phyloP scores from a whole-genome alignment of 2,113 vertebrate species.

The Sapajus apella region DNA sequence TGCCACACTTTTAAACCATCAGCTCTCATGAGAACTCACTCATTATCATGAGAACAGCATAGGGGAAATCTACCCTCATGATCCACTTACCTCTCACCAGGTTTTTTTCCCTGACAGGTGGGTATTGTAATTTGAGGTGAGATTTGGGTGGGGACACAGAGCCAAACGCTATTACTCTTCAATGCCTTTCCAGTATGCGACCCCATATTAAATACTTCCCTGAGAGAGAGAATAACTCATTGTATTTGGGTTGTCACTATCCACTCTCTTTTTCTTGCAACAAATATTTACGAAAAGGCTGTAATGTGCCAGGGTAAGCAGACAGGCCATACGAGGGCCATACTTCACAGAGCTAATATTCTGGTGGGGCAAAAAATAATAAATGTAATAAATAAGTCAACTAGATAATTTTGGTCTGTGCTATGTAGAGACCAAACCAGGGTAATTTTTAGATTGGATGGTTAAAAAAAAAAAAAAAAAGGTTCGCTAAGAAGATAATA shows the following conservation, averaged over 20 bases:
- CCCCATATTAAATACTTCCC: neutral
- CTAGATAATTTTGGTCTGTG: neutral
- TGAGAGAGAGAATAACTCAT: neutral
- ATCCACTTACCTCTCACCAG: too few species aligned
- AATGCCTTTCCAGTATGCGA: neutral
- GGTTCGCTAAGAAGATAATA: conserved; percentile 26
- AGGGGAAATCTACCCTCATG: too few species aligned
- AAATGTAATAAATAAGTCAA: neutral
- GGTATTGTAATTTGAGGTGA: too few species aligned
- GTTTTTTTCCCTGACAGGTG: too few species aligned
- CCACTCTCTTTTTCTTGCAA: neutral
- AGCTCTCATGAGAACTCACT: too few species aligned
- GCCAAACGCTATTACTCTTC: neutral
- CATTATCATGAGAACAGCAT: too few species aligned
- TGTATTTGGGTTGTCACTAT: neutral
- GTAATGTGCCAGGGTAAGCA: neutral
- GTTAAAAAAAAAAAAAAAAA: neutral
- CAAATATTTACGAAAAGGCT: neutral
- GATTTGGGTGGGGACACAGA: too few species aligned
- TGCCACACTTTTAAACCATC: too few species aligned
- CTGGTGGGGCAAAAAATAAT: neutral
- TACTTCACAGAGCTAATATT: neutral
- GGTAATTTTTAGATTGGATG: neutral
- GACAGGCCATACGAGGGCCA: neutral
- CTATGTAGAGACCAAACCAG: neutral